A percentile compares a stretch with the other conserved stretches of the same genome.
Conservation (phyloP, 2,113 vertebrate species). For the Elgaria multicarinata region DNA sequence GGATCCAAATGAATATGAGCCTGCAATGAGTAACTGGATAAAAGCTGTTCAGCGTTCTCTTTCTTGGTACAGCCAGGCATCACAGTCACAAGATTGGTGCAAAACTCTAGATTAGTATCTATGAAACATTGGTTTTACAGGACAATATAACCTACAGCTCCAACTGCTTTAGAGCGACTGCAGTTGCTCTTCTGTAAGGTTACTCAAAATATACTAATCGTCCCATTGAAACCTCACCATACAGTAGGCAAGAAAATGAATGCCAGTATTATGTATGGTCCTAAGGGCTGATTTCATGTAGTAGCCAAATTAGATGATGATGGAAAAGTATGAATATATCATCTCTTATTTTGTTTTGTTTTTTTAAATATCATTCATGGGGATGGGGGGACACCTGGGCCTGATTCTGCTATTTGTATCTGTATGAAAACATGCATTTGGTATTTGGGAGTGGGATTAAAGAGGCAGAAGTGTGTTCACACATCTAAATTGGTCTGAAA, state of each 20-base stretch:
- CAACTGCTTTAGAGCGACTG: background rate
- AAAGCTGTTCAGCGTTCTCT: constrained; percentile 85
- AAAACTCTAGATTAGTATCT: background rate
- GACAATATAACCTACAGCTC: constrained; percentile 21
- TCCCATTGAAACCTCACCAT: constrained; percentile 30
- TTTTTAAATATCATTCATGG: background rate
- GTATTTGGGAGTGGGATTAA: background rate
- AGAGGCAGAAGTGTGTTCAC: background rate
- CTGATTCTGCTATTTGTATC: background rate
- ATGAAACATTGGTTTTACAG: constrained; percentile 4
- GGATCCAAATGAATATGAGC: constrained; percentile 74
- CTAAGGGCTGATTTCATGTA: background rate
- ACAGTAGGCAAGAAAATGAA: constrained; percentile 45
- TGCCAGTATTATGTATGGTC: background rate
- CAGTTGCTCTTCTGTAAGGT: background rate
- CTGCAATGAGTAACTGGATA: constrained; percentile 87
- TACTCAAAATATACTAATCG: constrained; percentile 14
- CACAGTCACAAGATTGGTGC: constrained; percentile 28
- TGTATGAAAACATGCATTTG: background rate
- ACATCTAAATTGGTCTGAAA: background rate
- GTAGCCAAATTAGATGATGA: background rate
- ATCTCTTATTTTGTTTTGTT: no score
- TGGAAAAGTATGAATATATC: background rate
- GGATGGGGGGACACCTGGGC: background rate
- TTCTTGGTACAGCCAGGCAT: constrained; percentile 85